A percentile compares a stretch with the other conserved stretches of the same genome.
Conservation (phyloP, 2,113 vertebrate genomes). For the Theristicus caerulescens region DNA sequence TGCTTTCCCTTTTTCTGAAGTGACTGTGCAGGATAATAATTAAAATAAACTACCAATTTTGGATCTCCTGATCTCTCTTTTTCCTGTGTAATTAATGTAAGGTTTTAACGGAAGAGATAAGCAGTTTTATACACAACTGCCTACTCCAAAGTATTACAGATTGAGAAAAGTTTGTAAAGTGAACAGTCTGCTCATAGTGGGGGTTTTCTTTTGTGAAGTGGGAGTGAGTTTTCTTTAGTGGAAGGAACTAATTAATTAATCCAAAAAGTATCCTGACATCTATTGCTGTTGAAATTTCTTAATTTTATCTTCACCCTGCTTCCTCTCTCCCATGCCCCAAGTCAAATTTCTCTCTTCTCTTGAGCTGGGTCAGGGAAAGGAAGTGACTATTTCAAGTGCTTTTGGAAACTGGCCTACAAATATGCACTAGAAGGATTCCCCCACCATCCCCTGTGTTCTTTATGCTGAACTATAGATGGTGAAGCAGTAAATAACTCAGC, state of each 20-base stretch:
- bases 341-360: neutral
- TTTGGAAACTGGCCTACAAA: neutral
- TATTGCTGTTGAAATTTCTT: neutral
- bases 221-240: neutral
- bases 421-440: neutral
- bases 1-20: neutral
- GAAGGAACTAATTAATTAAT: neutral
- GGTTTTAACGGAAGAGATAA: neutral
- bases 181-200: neutral
- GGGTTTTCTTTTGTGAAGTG: neutral
- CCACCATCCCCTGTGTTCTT: neutral
- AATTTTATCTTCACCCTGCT: neutral
- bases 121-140: neutral
- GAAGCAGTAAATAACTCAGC: neutral
- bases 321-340: neutral
- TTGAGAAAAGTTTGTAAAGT: neutral
- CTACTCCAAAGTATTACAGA: neutral
- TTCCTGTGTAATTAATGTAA: neutral
- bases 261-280: neutral
- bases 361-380: neutral
- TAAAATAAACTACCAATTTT: slow-evolving; percentile 42
- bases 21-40: neutral
- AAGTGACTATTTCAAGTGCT: neutral
- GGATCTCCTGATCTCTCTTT: neutral
- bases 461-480: neutral